Percentiles rank a stretch among this genome's conserved stretches.
Conservation (phyloP, 2,113 vertebrate species). For the Microcebus lehilahytsara region DNA sequence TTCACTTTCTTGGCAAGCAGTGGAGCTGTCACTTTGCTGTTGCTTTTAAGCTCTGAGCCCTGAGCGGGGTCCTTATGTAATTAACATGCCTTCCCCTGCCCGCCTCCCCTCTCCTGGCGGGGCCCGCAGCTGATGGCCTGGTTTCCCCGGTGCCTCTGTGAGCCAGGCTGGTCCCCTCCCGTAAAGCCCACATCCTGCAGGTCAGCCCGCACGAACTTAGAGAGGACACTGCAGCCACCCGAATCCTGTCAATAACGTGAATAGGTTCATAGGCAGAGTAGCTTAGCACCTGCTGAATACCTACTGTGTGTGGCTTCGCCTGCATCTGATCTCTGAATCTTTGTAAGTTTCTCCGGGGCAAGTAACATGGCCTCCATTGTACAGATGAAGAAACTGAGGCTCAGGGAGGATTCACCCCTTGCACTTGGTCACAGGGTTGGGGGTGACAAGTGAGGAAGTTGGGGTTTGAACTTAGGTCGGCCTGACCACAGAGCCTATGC, state of each 20-base stretch:
- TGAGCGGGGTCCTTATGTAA: neutral
- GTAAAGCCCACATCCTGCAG: neutral
- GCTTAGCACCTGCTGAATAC: neutral
- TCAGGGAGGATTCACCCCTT: neutral
- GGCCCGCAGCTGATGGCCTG: neutral
- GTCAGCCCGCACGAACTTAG: neutral
- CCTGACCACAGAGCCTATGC: neutral
- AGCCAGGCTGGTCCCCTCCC: neutral
- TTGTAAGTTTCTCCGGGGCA: neutral
- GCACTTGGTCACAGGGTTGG: neutral
- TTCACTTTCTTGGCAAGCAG: neutral
- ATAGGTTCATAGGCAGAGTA: neutral
- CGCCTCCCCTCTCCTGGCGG: neutral
- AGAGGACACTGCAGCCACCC: neutral
- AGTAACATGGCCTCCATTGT: neutral
- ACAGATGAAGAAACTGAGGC: constrained; percentile 7
- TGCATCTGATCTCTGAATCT: neutral
- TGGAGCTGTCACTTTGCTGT: neutral
- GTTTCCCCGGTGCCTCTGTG: no score
- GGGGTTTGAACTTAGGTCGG: neutral
- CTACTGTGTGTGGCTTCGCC: neutral
- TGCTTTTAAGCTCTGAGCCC: neutral
- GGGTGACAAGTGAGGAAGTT: neutral
- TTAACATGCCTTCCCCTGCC: neutral
- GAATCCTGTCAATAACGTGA: neutral